Evolutionary conservation across 1,140 invertebrate species (phyloP).

Genomic region (Drosophila eugracilis): DNA sequence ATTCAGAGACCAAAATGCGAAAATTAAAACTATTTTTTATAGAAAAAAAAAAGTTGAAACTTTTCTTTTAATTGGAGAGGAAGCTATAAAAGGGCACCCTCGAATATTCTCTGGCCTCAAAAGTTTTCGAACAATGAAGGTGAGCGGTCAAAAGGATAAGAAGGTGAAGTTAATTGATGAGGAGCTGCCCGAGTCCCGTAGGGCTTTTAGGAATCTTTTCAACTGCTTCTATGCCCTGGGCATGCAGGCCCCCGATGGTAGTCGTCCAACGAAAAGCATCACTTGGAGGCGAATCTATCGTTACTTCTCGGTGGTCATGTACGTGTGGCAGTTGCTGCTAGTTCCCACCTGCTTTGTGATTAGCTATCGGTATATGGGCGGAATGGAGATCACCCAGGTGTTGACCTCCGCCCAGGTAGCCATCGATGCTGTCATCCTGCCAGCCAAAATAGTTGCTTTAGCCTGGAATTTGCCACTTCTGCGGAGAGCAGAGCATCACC

Average conservation of each 20-base stretch:
- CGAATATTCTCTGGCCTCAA: background rate
- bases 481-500: constrained; percentile 21
- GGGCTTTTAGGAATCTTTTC: constrained; percentile 35
- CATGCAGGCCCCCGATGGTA: constrained; percentile 44
- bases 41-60: constrained; percentile 25
- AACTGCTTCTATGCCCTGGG: constrained; percentile 43
- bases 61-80: background rate
- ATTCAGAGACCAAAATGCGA: constrained; percentile 64
- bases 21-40: constrained; percentile 70
- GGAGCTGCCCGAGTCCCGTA: constrained; percentile 17
- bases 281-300: constrained; percentile 20
- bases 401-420: constrained; percentile 59
- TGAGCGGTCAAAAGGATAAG: background rate
- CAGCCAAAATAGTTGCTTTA: constrained; percentile 53
- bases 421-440: constrained; percentile 52
- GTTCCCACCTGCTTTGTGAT: constrained; percentile 48
- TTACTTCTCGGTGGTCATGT: constrained; percentile 29
- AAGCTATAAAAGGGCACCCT: constrained; percentile 24
- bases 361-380: constrained; percentile 41
- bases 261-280: constrained; percentile 10
- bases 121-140: constrained; percentile 11
- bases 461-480: constrained; percentile 37
- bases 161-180: background rate
- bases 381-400: constrained; percentile 55
- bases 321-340: constrained; percentile 40